Evolutionary conservation across 2,888 invertebrate genomes (phyloP), one percentile per base, ranked within the genome.

Genomic region (Brenthis ino): DNA sequence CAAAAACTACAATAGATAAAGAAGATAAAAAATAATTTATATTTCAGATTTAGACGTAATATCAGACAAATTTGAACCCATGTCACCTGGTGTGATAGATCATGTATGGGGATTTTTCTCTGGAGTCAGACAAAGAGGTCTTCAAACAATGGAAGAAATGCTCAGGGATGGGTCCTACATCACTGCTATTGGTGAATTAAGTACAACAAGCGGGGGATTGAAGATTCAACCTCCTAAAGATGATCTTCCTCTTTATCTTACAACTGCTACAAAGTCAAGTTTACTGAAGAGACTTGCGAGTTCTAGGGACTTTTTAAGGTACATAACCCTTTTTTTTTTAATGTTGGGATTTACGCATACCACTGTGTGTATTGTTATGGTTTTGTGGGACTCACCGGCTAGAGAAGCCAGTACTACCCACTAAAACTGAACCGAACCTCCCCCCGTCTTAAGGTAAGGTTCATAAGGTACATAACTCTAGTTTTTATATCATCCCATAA

Each of bases 121-220:
- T 76, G 97, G 98, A 20, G 95, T 97, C 20, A 93, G 96, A 0
- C 96, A 96, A 80, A 94, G 96, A 72, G 98, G 98, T 0, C 89
- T 97, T 28, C 97, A 98, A 85, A 96, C 96, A 6, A 97, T 97
- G 60, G 98, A 98, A 83, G 96, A 96, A 87, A 96, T 98, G 94
- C 90, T 98, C 5, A 92, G 97, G 0, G 96, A 96, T 79, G 97
- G 97, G 16, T 95, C 96, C 61, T 94, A 96, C 74, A 94, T 98
- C 57, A 96, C 98, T 0, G 95, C 95, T 4, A 95, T 98, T 65
- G 98, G 98, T 14, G 91, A 97, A 87, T 87, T 98, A 33, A 94
- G 95, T 63, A 81, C 93, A 50, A 93, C 94, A n/a, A 94, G 95
- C 14, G 94, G 95, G 56, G 93, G 93, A 0, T 81, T 97, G 66